These are phyloP conservation scores for Brachionus koreanus DNA, from an alignment of 1,140 invertebrate genomes.

Conservation along the genomic window DNA sequence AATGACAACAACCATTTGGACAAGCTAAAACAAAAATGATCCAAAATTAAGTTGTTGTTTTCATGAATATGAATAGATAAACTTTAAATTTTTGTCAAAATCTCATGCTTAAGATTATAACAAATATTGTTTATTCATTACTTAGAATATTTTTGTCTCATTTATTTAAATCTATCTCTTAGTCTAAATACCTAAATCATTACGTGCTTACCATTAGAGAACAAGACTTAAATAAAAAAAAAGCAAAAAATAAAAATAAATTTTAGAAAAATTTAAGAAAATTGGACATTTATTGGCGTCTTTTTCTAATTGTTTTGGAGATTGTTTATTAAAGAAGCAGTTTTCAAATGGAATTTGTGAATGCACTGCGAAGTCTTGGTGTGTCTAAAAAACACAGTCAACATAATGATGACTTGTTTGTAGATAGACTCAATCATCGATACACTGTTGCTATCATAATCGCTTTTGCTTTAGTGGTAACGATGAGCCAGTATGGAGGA, in stretches of 20 bases:
- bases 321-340: background rate
- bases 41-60: conserved; percentile 19
- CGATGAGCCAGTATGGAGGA: background rate
- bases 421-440: conserved; percentile 62
- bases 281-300: no score
- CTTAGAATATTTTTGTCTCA: background rate
- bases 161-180: background rate
- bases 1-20: background rate
- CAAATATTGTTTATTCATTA: conserved; percentile 6
- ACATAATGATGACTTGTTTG: conserved; percentile 61
- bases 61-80: conserved; percentile 23
- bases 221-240: background rate
- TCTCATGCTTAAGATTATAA: conserved; percentile 8
- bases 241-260: background rate
- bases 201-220: background rate
- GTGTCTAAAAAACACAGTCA: conserved; percentile 14
- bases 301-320: no score
- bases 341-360: conserved; percentile 27
- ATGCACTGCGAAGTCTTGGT: background rate
- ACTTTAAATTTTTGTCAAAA: conserved; percentile 3
- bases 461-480: background rate
- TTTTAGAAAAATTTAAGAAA: no score
- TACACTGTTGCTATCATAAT: conserved; percentile 60
- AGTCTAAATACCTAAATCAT: background rate
- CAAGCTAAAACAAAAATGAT: conserved; percentile 3